Conservation (phyloP, 2,113 vertebrate genomes). For the Haemorhous mexicanus region DNA sequence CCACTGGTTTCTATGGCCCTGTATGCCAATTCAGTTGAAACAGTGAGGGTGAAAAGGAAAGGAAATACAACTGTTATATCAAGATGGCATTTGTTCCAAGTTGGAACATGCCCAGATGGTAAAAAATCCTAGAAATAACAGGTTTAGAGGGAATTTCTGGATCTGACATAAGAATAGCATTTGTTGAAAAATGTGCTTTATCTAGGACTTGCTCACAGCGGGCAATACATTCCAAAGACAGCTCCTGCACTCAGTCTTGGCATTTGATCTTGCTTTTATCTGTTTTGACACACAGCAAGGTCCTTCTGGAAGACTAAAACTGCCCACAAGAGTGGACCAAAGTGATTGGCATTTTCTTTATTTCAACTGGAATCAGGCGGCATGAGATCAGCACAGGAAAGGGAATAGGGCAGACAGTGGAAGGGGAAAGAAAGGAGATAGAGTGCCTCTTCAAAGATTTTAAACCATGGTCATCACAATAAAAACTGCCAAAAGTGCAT, state of each 20-base stretch:
- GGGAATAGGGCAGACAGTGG: background rate
- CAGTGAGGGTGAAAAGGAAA: background rate
- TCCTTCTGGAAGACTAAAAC: background rate
- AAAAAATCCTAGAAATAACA: background rate
- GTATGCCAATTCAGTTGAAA: background rate
- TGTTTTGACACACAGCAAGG: background rate
- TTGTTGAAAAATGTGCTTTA: background rate
- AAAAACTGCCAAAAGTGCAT: background rate
- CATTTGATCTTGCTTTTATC: background rate
- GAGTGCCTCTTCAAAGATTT: background rate
- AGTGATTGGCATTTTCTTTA: background rate
- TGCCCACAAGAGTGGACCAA: background rate
- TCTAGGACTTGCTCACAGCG: background rate
- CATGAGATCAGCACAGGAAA: background rate
- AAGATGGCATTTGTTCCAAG: background rate
- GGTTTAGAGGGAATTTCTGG: background rate
- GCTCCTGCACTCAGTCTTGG: background rate
- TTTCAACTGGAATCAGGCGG: background rate
- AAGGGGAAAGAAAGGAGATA: background rate
- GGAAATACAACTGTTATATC: background rate
- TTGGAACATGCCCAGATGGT: background rate
- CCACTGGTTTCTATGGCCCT: background rate
- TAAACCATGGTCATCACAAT: background rate
- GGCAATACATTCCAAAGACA: background rate
- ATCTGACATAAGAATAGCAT: background rate